Conservation (phyloP, 2,797 vertebrate species). For the Manis javanica region DNA sequence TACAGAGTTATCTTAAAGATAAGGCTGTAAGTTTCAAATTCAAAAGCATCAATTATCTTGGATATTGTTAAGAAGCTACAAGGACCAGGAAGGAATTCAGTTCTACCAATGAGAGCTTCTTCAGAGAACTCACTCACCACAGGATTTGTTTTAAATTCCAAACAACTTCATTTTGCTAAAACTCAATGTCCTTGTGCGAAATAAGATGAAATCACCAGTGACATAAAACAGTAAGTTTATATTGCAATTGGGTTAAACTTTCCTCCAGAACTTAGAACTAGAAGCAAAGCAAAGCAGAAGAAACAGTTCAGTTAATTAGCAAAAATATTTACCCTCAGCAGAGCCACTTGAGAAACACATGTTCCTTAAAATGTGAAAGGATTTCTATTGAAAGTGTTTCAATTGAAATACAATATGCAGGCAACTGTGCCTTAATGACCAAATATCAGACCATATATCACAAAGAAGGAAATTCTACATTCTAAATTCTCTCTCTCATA, state of each 20-base stretch:
- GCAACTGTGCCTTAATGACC: neutral
- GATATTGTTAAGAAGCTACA: neutral
- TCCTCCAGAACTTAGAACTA: neutral
- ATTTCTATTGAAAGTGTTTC: conserved; percentile 48
- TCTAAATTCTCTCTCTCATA: conserved; percentile 24
- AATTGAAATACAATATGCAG: conserved; percentile 23
- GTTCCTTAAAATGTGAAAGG: neutral
- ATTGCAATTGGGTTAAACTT: conserved; percentile 25
- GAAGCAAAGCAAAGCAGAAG: neutral
- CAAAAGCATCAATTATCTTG: conserved; percentile 24
- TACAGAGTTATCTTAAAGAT: neutral
- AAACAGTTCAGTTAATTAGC: neutral
- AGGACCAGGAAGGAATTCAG: neutral
- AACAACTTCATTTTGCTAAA: conserved; percentile 34
- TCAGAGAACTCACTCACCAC: neutral
- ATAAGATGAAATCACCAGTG: neutral
- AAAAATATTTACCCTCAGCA: conserved; percentile 45
- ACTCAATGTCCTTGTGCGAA: conserved; percentile 35
- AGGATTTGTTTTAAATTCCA: conserved; percentile 36
- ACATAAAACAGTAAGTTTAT: conserved; percentile 4
- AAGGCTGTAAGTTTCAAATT: conserved; percentile 9
- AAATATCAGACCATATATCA: conserved; percentile 25
- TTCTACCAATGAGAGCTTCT: neutral
- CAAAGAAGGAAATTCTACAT: conserved; percentile 34
- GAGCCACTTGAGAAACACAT: neutral